Base-by-base conservation (phyloP, 2,113 vertebrate genomes). In the Ceyx melanurus region DNA sequence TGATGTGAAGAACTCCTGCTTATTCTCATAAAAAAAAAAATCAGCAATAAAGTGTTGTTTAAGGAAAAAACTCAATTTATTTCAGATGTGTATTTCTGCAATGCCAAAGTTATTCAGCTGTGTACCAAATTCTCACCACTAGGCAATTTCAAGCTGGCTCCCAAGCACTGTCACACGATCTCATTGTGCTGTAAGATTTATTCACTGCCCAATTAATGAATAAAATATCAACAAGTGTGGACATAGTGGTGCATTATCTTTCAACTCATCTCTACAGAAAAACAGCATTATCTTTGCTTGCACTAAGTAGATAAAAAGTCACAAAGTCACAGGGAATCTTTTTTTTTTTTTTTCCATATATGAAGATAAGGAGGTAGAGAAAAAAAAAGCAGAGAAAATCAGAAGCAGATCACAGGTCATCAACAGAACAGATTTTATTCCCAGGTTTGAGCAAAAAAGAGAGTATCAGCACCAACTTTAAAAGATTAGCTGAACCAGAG, bases 401-500 rank as follows among this genome's bases (percentile, higher is more conserved):
- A 35, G 64, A 45, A 81, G 17, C 10, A 80, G 70, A 70, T 86
- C 53, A 25, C 8, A 94, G 79, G 68, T 86, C 88, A 67, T 21
- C 3, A 0, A 67, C 26, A 77, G 28, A 88, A 86, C 13, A 80
- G 42, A 28, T 50, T 94, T 81, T 92, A 86, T 72, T 75, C 70
- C 28, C 33, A 86, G 65, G 64, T 86, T 84, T 68, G 21, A 88
- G 57, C 40, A 90, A 74, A 90, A 74, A 95, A 90, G 25, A 46
- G 33, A 54, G n/a, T 23, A 89, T 64, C 75, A 88, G 43, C 73
- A 93, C 45, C 80, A 68, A 86, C 96, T 92, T 93, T 81, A 88
- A 88, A 93, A 90, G 76, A 92, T 92, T 83, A 94, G 77, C 5
- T 92, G 70, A 75, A 86, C 42, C 83, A 94, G 82, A 78, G 61